A percentile compares a stretch with the other conserved stretches of the same genome.
phyloP scores from a whole-genome alignment of 1,140 invertebrate genomes.

The Cydia amplana region DNA sequence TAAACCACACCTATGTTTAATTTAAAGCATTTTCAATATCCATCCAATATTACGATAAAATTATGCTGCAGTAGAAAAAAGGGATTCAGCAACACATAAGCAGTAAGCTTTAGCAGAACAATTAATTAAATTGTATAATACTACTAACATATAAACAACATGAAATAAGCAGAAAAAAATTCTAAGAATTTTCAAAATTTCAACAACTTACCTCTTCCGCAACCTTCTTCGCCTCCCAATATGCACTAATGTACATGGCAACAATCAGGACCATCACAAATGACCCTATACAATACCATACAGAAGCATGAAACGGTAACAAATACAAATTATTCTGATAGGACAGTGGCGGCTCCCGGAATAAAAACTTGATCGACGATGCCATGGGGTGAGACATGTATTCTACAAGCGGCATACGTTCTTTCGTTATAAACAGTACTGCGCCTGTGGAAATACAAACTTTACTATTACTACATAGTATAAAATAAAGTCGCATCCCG shows the following conservation, averaged over 20 bases:
- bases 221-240: conserved; percentile 58
- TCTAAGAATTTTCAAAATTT: too few species aligned
- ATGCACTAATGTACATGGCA: conserved; percentile 66
- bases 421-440: conserved; percentile 77
- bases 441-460: conserved; percentile 68
- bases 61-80: too few species aligned
- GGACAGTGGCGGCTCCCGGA: conserved; percentile 82
- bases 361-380: conserved; percentile 80
- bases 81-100: too few species aligned
- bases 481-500: too few species aligned
- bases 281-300: conserved; percentile 79
- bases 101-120: too few species aligned
- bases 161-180: too few species aligned
- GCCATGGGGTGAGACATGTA: conserved; percentile 80
- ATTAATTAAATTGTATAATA: too few species aligned
- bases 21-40: too few species aligned
- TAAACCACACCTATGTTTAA: too few species aligned
- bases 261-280: conserved; percentile 73
- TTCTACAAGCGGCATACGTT: conserved; percentile 80
- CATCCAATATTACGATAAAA: too few species aligned
- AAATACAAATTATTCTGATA: conserved; percentile 82
- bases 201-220: conserved; percentile 39
- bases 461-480: too few species aligned
- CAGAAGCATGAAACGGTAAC: conserved; percentile 80
- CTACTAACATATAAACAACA: too few species aligned